Conservation (phyloP, 2,113 vertebrate species). For the Elaphurus davidianus region DNA sequence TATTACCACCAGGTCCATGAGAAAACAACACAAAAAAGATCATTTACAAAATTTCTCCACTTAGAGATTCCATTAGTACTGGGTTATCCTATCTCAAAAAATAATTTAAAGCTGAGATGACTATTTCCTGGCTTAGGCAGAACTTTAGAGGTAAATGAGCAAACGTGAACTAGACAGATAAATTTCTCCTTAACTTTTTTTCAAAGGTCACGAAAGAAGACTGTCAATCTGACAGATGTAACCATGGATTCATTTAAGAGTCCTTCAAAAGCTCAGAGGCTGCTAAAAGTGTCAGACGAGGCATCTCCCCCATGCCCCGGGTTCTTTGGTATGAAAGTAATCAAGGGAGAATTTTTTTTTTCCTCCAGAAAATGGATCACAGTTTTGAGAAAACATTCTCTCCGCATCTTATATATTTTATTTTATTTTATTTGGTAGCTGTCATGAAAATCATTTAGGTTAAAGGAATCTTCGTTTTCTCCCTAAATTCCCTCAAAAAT, state of each 20-base stretch:
- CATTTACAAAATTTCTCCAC: background rate
- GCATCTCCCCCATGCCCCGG: background rate
- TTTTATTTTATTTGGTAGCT: background rate
- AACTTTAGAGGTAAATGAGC: constrained; percentile 2
- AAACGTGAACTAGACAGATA: constrained; percentile 34
- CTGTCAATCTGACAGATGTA: background rate
- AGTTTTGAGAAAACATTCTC: constrained; percentile 47
- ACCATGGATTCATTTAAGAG: background rate
- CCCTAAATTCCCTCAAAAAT: constrained; percentile 45
- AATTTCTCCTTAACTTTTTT: constrained; percentile 51
- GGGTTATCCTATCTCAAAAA: background rate
- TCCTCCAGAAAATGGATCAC: constrained; percentile 36
- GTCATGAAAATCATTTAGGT: constrained; percentile 54
- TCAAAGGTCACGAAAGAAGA: background rate
- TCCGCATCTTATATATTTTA: background rate
- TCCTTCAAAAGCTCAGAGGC: constrained; percentile 53
- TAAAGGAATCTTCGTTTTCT: constrained; percentile 27
- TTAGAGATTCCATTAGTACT: background rate
- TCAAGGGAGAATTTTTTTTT: background rate
- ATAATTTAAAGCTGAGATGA: background rate
- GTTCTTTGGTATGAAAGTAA: constrained; percentile 35
- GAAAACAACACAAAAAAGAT: background rate
- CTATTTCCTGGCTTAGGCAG: background rate
- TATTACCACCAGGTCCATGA: background rate
- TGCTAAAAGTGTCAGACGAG: background rate